These are phyloP conservation scores for Eleginops maclovinus DNA, from an alignment of 2,113 vertebrate genomes.

Conservation along the genomic window DNA sequence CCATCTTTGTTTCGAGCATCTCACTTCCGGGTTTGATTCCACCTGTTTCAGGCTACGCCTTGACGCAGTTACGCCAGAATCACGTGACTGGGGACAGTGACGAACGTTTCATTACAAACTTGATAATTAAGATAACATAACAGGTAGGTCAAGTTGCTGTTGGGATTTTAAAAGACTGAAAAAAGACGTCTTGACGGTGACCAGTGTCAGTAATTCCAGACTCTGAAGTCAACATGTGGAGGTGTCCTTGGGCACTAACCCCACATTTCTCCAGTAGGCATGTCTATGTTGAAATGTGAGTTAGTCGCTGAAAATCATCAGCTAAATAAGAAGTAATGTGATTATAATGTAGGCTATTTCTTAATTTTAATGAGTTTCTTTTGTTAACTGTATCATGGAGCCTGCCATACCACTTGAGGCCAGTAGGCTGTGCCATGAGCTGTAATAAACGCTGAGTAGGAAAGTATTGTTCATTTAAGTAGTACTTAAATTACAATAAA, in stretches of 20 bases:
- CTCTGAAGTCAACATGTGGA: too few species aligned
- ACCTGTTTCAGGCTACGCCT: constrained; percentile 14
- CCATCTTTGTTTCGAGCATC: constrained; percentile 16
- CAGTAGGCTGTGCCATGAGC: constrained; percentile 4
- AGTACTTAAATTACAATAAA: background rate
- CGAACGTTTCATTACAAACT: background rate
- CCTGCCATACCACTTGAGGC: background rate
- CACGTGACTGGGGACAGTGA: constrained; percentile 17
- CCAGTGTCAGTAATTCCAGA: too few species aligned
- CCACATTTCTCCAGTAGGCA: too few species aligned
- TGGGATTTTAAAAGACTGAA: background rate
- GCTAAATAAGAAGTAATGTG: too few species aligned
- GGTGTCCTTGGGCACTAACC: too few species aligned
- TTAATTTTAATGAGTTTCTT: rapidly evolving
- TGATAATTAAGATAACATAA: background rate
- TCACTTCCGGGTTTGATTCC: constrained; percentile 65
- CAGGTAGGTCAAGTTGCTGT: rapidly evolving
- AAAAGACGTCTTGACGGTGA: background rate
- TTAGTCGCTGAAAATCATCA: too few species aligned
- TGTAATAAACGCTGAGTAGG: too few species aligned
- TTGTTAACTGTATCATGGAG: background rate
- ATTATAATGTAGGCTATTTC: too few species aligned
- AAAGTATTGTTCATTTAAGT: background rate
- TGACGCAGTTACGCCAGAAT: constrained; percentile 10
- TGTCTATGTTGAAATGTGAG: too few species aligned